Percentiles rank a stretch among this genome's conserved stretches.
phyloP scores from a whole-genome alignment of 2,888 invertebrate genomes.

The Phyllotreta cruciferae region DNA sequence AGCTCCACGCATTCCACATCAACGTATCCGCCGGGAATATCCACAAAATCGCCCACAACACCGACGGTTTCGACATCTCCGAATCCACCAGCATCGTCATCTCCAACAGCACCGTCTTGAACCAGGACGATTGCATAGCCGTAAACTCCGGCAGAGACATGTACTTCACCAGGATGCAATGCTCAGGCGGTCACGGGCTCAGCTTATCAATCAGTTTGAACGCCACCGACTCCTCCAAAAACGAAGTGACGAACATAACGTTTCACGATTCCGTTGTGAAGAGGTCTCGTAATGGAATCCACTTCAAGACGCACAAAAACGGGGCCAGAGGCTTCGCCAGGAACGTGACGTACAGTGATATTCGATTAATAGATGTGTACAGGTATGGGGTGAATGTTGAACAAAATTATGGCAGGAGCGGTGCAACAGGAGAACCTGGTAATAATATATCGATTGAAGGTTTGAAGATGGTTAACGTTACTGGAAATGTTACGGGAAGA shows the following conservation, averaged over 20 bases:
- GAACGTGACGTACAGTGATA: conserved; percentile 40
- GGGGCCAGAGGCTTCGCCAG: conserved; percentile 35
- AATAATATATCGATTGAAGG: conserved; percentile 40
- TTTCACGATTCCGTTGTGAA: conserved; percentile 36
- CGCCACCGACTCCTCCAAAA: conserved; percentile 25
- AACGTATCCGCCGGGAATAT: conserved; percentile 37
- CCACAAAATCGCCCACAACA: conserved; percentile 34
- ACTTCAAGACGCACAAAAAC: conserved; percentile 42
- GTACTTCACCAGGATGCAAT: conserved; percentile 34
- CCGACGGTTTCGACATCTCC: conserved; percentile 40
- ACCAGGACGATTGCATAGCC: conserved; percentile 44
- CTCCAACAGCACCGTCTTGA: conserved; percentile 37
- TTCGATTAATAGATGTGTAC: conserved; percentile 37
- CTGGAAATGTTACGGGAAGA: conserved; percentile 28
- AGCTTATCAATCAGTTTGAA: conserved; percentile 43
- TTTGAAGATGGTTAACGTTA: not conserved
- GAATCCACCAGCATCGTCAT: conserved; percentile 31
- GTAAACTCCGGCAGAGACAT: conserved; percentile 40
- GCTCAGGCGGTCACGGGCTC: conserved; percentile 43
- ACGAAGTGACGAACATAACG: conserved; percentile 38
- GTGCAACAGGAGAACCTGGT: conserved; percentile 31
- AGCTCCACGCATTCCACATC: conserved; percentile 33
- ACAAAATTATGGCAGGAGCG: conserved; percentile 39
- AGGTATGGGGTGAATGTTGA: conserved; percentile 42
- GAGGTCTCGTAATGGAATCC: conserved; percentile 42